These are phyloP conservation scores for Hylomyscus alleni DNA, from an alignment of 2,797 vertebrate species.

Conservation along the genomic window DNA sequence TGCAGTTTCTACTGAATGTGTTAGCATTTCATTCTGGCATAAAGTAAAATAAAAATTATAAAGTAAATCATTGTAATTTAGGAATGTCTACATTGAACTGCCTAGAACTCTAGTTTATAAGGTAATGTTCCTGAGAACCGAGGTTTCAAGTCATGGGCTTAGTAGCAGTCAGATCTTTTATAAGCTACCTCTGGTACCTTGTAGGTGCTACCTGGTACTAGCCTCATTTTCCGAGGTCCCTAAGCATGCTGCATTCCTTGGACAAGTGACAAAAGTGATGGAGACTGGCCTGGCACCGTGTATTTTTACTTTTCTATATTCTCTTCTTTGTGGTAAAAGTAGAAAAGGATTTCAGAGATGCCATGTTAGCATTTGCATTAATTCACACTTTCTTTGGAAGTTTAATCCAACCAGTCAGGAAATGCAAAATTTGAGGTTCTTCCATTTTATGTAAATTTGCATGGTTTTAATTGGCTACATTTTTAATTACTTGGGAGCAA, in stretches of 20 bases:
- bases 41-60: not conserved
- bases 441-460: constrained; percentile 77
- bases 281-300: constrained; percentile 74
- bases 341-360: constrained; percentile 84
- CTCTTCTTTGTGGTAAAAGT: constrained; percentile 82
- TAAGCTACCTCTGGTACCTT: not conserved
- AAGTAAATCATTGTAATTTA: not conserved
- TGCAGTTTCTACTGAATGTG: not conserved
- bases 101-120: not conserved
- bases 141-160: not conserved
- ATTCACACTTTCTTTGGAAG: constrained; percentile 84
- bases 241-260: constrained; percentile 71
- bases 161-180: not conserved
- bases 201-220: constrained; percentile 67
- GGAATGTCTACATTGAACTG: not conserved
- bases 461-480: constrained; percentile 78
- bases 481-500: constrained; percentile 75
- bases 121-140: not conserved
- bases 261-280: constrained; percentile 73
- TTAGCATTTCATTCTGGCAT: not conserved
- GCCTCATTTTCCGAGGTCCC: constrained; percentile 58
- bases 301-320: constrained; percentile 85
- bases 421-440: constrained; percentile 81
- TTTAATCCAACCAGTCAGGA: constrained; percentile 83
- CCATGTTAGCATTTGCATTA: constrained; percentile 84